A percentile compares a stretch with the other conserved stretches of the same genome.
Conservation (phyloP, 2,113 vertebrate genomes). For the Ranitomeya imitator region DNA sequence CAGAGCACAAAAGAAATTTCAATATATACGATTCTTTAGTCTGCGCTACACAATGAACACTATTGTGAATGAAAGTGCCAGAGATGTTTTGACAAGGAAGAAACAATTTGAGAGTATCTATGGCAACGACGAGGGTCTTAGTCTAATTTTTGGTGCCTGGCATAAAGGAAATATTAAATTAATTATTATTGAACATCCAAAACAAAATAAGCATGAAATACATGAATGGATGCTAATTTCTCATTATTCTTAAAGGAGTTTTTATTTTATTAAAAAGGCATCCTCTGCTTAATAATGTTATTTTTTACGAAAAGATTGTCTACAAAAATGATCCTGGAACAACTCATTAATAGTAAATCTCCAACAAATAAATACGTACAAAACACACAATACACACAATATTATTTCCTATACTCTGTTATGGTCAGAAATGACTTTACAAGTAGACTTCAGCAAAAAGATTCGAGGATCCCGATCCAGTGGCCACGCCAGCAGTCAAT, state of each 20-base stretch:
- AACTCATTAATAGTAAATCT: too few species aligned
- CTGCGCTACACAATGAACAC: background rate
- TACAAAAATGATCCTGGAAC: too few species aligned
- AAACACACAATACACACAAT: too few species aligned
- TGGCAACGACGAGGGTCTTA: background rate
- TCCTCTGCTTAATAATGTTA: too few species aligned
- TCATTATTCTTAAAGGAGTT: background rate
- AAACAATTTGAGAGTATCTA: conserved; percentile 30
- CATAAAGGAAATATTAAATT: conserved; percentile 14
- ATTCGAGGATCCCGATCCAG: too few species aligned
- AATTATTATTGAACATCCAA: background rate
- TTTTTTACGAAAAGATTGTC: too few species aligned
- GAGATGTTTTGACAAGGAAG: conserved; percentile 38
- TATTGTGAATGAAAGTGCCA: conserved; percentile 8
- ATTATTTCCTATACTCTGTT: too few species aligned
- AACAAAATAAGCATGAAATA: background rate
- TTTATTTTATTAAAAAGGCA: too few species aligned
- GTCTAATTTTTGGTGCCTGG: conserved; percentile 4
- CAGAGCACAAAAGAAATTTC: background rate
- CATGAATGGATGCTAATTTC: background rate
- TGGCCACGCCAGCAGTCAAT: too few species aligned
- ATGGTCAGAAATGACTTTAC: too few species aligned
- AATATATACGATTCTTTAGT: background rate
- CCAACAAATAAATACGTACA: too few species aligned
- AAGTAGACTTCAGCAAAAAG: too few species aligned